Conservation (phyloP, 2,797 vertebrate genomes). For the Ateles fusciceps region DNA sequence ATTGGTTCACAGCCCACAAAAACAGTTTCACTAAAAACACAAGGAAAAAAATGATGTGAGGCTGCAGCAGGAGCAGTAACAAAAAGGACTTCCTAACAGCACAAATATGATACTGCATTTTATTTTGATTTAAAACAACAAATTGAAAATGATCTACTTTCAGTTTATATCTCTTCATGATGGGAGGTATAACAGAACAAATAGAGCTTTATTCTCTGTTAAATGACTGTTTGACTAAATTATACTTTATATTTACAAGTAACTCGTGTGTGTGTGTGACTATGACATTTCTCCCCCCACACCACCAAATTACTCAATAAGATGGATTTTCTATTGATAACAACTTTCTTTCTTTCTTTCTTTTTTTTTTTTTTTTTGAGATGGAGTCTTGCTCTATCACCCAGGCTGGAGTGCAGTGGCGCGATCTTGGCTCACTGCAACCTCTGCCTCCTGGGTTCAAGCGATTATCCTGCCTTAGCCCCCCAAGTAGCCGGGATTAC, state of each 20-base stretch:
- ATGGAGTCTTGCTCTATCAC: too few relatives aligned
- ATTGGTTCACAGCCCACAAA: neutral
- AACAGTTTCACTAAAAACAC: neutral
- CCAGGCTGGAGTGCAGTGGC: too few relatives aligned
- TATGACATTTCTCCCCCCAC: neutral
- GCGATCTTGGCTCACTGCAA: too few relatives aligned
- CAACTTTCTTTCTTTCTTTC: neutral
- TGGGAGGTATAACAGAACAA: neutral
- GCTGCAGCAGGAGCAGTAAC: neutral
- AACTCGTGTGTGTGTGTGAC: neutral
- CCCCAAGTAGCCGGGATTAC: too few relatives aligned
- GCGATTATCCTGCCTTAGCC: too few relatives aligned
- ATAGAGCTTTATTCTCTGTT: slow-evolving; percentile 8
- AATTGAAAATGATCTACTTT: neutral
- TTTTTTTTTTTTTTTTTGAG: too few relatives aligned
- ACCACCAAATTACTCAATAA: neutral
- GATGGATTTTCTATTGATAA: slow-evolving; percentile 4
- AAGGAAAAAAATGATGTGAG: neutral
- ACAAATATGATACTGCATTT: neutral
- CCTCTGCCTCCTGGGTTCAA: too few relatives aligned
- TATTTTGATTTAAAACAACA: slow-evolving; percentile 36
- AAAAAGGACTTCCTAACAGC: neutral
- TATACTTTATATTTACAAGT: neutral
- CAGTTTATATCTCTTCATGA: neutral
- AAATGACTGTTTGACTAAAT: neutral